A percentile compares a stretch with the other conserved stretches of the same genome.
These are phyloP conservation scores for Mohoua ochrocephala DNA, from an alignment of 2,113 vertebrate species.

Conservation along the genomic window DNA sequence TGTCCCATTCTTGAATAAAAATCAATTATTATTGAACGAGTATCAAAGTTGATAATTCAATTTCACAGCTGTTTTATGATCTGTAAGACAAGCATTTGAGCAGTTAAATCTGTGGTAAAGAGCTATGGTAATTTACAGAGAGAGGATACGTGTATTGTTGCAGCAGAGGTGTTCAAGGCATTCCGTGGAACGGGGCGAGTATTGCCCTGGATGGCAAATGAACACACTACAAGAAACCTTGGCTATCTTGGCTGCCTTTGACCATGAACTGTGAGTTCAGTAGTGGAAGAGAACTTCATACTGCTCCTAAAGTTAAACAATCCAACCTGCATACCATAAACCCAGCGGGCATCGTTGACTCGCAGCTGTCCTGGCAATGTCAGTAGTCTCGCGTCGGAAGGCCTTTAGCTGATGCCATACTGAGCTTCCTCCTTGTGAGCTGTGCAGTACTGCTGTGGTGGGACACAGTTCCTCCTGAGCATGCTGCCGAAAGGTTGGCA, in stretches of 20 bases:
- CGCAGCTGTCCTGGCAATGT: fast-evolving
- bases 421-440: not conserved
- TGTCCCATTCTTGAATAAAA: not conserved
- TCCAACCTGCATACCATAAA: not conserved
- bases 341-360: fast-evolving
- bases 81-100: not conserved
- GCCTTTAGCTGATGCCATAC: not conserved
- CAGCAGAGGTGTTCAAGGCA: not conserved
- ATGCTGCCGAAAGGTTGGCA: not conserved
- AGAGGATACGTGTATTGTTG: not conserved
- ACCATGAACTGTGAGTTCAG: not conserved
- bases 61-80: not conserved
- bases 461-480: not conserved
- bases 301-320: not conserved
- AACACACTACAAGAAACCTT: not conserved
- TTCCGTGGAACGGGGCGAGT: fast-evolving
- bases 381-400: fast-evolving
- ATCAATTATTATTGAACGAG: not conserved
- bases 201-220: not conserved
- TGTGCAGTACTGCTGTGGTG: not conserved
- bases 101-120: not conserved
- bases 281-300: not conserved
- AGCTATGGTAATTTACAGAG: not conserved
- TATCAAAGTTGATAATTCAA: not conserved
- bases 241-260: not conserved